Conservation (phyloP, 2,113 vertebrate genomes). For the Rhineura floridana region DNA sequence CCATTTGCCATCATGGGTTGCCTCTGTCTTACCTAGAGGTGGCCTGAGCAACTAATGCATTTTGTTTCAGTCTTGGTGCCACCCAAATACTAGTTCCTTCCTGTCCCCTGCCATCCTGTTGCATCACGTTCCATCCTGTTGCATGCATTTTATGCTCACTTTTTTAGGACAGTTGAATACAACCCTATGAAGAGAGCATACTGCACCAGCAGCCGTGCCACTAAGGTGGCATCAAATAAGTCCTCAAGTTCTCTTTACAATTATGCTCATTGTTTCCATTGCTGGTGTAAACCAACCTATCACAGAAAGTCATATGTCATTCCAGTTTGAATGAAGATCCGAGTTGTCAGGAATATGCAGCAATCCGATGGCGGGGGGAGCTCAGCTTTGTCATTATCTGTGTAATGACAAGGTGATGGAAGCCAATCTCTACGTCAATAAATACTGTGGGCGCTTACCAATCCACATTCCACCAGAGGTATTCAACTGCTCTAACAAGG, state of each 20-base stretch:
- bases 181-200: too few species aligned
- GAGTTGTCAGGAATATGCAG: not conserved
- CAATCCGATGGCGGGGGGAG: not conserved
- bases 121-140: too few species aligned
- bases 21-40: too few species aligned
- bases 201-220: too few species aligned
- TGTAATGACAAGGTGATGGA: not conserved
- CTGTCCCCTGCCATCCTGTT: too few species aligned
- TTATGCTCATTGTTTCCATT: not conserved
- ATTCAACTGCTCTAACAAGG: fast-evolving
- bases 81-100: too few species aligned
- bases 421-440: not conserved
- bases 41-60: too few species aligned
- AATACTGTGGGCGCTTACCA: not conserved
- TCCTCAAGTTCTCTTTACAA: not conserved
- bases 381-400: not conserved
- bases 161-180: too few species aligned
- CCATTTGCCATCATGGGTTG: too few species aligned
- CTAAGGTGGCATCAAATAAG: not conserved
- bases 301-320: not conserved
- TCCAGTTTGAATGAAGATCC: not conserved
- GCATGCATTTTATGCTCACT: too few species aligned
- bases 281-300: not conserved
- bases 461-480: not conserved
- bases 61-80: too few species aligned